phyloP scores from a whole-genome alignment of 2,888 invertebrate genomes.

The Oscheius sp. region DNA sequence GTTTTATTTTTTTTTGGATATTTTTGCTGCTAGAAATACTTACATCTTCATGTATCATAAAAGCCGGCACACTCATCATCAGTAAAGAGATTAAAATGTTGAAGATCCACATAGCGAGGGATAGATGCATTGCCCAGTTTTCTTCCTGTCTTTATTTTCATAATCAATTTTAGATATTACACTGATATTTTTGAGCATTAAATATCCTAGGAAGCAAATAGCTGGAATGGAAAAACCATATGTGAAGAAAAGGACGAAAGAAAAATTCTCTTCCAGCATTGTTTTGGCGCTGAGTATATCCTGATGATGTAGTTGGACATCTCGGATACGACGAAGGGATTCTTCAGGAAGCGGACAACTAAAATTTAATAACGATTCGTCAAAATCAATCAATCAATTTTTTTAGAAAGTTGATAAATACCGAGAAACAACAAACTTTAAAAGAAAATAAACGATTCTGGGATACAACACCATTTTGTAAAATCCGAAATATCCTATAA shows the following conservation, averaged over 20 bases:
- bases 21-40: too few species aligned
- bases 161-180: not conserved
- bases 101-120: constrained; percentile 18
- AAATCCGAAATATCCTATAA: too few species aligned
- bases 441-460: too few species aligned
- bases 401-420: too few species aligned
- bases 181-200: constrained; percentile 1
- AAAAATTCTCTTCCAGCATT: constrained; percentile 46
- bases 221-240: constrained; percentile 48
- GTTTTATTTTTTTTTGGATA: too few species aligned
- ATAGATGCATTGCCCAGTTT: constrained; percentile 15
- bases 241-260: constrained; percentile 43
- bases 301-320: constrained; percentile 43
- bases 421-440: too few species aligned
- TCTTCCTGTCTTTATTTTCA: not conserved
- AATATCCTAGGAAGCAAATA: constrained; percentile 16
- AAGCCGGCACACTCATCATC: constrained; percentile 15
- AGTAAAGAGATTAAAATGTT: not conserved
- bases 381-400: too few species aligned
- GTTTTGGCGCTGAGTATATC: constrained; percentile 43
- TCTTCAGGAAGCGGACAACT: constrained; percentile 41
- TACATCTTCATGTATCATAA: constrained; percentile 27
- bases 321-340: constrained; percentile 45
- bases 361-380: too few species aligned
- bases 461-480: too few species aligned